These are phyloP conservation scores for Neotragus moschatus DNA, from an alignment of 2,113 vertebrate species.

Conservation along the genomic window DNA sequence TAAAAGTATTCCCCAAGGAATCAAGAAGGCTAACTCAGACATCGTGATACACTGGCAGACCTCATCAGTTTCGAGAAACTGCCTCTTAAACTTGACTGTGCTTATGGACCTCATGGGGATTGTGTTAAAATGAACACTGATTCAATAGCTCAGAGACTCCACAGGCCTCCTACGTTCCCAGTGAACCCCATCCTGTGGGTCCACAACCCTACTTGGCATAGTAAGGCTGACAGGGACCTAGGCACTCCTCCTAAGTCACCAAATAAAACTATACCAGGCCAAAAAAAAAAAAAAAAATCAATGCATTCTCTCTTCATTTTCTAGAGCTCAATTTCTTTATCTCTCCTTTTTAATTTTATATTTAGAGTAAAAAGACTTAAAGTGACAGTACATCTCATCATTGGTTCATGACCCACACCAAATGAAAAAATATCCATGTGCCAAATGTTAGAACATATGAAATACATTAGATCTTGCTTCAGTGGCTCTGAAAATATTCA, in stretches of 20 bases:
- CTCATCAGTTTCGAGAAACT: neutral
- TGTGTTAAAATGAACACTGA: neutral
- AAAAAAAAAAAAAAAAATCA: neutral
- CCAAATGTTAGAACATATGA: neutral
- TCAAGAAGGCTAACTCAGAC: neutral
- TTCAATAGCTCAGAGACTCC: neutral
- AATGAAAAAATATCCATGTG: conserved; percentile 15
- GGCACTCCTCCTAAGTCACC: neutral
- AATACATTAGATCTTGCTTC: neutral
- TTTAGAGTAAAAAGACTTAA: conserved; percentile 26
- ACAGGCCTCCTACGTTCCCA: neutral
- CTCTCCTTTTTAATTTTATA: conserved; percentile 23
- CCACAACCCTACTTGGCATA: neutral
- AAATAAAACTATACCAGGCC: neutral
- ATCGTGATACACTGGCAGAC: accelerated
- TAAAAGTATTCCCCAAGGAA: neutral
- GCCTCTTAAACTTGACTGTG: neutral
- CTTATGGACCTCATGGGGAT: neutral
- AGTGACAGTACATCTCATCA: neutral
- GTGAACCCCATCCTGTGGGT: accelerated
- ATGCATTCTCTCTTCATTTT: neutral
- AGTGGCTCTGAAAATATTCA: neutral
- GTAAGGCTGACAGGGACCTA: neutral
- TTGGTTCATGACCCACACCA: neutral
- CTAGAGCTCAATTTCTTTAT: neutral